Conservation (phyloP, 64 coral and sea anemone species). For the Acropora yongei region DNA sequence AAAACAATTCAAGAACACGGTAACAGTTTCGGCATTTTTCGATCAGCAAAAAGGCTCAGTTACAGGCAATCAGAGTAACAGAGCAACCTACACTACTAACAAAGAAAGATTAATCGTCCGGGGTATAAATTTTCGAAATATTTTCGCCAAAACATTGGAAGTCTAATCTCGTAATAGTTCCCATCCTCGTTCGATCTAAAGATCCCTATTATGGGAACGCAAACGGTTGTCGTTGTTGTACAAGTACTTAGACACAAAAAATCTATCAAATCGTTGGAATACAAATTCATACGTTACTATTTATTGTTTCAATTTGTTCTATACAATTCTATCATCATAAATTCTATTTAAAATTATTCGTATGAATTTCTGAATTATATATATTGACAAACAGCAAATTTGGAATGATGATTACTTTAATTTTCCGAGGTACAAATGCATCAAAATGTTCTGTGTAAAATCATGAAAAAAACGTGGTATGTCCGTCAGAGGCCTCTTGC, state of each 20-base stretch:
- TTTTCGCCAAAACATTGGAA: too few species aligned
- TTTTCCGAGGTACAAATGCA: not conserved
- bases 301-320: slow-evolving; percentile 35
- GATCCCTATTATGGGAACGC: too few species aligned
- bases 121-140: too few species aligned
- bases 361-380: not conserved
- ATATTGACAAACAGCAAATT: slow-evolving; percentile 2
- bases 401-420: too few species aligned
- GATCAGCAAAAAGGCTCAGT: too few species aligned
- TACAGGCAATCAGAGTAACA: too few species aligned
- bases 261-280: not conserved
- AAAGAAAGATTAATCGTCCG: too few species aligned
- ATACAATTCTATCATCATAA: slow-evolving; percentile 16
- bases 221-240: not conserved
- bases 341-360: not conserved
- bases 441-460: not conserved
- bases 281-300: not conserved
- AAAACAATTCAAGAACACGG: too few species aligned
- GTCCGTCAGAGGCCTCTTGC: not conserved
- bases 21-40: too few species aligned
- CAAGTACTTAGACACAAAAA: not conserved
- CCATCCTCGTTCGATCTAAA: too few species aligned
- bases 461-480: not conserved
- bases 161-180: too few species aligned
- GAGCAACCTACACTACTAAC: too few species aligned